Evolutionary conservation across 2,888 invertebrate genomes (phyloP).

Genomic region (Panopea generosa): DNA sequence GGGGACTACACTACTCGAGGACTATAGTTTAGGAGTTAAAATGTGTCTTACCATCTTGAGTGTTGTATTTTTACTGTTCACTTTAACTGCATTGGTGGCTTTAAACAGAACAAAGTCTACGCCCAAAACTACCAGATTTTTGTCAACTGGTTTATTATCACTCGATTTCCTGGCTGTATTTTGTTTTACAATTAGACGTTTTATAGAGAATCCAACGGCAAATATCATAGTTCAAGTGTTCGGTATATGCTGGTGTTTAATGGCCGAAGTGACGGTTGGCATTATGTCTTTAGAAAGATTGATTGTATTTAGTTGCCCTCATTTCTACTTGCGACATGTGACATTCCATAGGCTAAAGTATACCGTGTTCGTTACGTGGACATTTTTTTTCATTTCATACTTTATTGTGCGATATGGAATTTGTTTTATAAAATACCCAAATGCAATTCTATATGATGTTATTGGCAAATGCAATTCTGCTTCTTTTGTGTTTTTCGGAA

Average conservation of each 20-base stretch:
- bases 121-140: constrained; percentile 23
- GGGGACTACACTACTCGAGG: no score
- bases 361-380: constrained; percentile 14
- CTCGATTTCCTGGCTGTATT: constrained; percentile 25
- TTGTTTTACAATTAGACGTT: constrained; percentile 22
- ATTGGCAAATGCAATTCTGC: constrained; percentile 28
- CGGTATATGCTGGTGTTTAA: constrained; percentile 10
- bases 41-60: constrained; percentile 8
- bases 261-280: constrained; percentile 31
- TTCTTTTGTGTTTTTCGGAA: constrained; percentile 18
- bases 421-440: constrained; percentile 5
- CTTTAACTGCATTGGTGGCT: neutral
- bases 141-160: constrained; percentile 31
- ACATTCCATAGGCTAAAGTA: constrained; percentile 7
- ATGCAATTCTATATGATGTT: constrained; percentile 20
- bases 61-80: constrained; percentile 6
- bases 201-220: constrained; percentile 13
- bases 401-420: constrained; percentile 23
- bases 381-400: constrained; percentile 1
- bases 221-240: constrained; percentile 37
- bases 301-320: constrained; percentile 26
- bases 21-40: neutral
- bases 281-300: constrained; percentile 43
- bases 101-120: constrained; percentile 14
- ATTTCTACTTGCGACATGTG: constrained; percentile 25